Conservation (phyloP, 2,888 invertebrate species). For the Branchipolynoe longqiensis region DNA sequence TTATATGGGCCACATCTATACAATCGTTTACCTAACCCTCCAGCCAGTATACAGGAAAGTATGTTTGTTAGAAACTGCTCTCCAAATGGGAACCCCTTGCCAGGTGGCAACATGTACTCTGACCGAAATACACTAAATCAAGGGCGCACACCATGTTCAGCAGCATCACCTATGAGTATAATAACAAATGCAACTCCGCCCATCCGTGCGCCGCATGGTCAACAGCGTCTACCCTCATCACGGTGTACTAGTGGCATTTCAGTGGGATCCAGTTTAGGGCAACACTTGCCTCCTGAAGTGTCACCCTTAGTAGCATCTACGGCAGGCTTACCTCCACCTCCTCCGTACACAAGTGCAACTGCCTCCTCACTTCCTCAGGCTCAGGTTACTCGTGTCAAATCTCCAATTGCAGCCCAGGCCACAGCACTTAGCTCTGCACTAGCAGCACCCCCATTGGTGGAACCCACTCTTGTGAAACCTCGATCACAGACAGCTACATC, state of each 20-base stretch:
- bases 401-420: conserved; percentile 27
- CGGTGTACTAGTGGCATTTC: background rate
- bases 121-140: background rate
- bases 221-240: conserved; percentile 8
- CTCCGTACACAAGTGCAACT: conserved; percentile 2
- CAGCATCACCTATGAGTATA: conserved; percentile 19
- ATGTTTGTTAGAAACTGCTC: conserved; percentile 9
- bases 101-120: background rate
- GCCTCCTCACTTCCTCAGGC: conserved; percentile 5
- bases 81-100: background rate
- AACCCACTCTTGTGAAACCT: conserved; percentile 20
- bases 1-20: conserved; percentile 20
- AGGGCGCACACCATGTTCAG: background rate
- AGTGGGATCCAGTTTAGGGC: background rate
- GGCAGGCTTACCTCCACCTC: conserved; percentile 37
- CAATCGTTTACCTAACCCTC: conserved; percentile 28
- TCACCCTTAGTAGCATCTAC: background rate
- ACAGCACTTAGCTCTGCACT: conserved; percentile 14
- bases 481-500: no score
- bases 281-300: conserved; percentile 16
- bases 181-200: conserved; percentile 18
- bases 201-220: background rate
- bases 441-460: conserved; percentile 35
- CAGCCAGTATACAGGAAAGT: conserved; percentile 39
- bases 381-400: conserved; percentile 38